These are phyloP conservation scores for Anorthoa munda DNA, from an alignment of 2,888 invertebrate species.

Conservation along the genomic window DNA sequence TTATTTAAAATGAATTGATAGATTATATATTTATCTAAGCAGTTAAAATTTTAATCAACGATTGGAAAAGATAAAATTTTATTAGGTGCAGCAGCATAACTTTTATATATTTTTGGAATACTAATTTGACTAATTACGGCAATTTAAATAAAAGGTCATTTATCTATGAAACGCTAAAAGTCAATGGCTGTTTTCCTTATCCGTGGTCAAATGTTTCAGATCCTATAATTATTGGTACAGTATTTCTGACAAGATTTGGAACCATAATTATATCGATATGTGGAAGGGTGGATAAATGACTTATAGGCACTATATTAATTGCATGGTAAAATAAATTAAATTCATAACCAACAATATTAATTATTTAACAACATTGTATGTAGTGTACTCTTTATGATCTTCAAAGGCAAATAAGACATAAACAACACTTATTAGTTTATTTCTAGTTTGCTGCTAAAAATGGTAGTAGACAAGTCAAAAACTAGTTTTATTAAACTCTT, in stretches of 20 bases:
- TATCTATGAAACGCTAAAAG: neutral
- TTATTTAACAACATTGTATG: neutral
- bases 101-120: neutral
- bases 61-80: neutral
- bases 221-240: no score
- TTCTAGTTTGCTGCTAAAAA: neutral
- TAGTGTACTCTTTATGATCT: neutral
- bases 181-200: neutral
- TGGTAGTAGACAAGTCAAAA: neutral
- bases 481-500: neutral
- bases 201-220: no score
- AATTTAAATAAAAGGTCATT: neutral
- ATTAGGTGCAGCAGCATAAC: neutral
- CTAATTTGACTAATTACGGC: neutral
- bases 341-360: neutral
- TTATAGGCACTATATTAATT: no score
- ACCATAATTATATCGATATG: no score
- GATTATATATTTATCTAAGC: neutral
- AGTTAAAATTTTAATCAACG: neutral
- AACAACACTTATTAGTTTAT: neutral
- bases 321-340: no score
- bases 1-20: neutral
- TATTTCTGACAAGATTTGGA: no score
- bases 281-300: no score
- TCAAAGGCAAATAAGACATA: slow-evolving; percentile 1